phyloP scores from a whole-genome alignment of 2,113 vertebrate species.

The Tenrec ecaudatus region DNA sequence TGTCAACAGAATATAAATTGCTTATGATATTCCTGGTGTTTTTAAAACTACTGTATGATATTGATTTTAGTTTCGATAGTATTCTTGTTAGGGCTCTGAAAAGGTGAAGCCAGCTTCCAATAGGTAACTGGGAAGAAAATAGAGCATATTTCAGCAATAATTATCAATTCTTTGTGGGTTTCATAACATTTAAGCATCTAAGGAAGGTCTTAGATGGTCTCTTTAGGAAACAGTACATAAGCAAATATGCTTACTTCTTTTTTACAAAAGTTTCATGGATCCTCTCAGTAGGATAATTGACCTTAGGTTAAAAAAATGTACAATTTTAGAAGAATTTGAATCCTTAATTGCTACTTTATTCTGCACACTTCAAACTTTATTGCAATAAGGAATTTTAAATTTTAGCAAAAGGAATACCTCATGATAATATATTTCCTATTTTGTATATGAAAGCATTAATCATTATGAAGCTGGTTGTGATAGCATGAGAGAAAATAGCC shows the following conservation, averaged over 20 bases:
- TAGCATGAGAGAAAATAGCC: neutral
- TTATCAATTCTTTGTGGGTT: neutral
- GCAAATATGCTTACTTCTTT: conserved; percentile 27
- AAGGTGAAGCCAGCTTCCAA: neutral
- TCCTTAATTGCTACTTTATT: conserved; percentile 59
- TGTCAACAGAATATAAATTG: no score
- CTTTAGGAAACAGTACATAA: neutral
- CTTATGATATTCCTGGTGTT: no score
- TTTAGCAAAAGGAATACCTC: conserved; percentile 42
- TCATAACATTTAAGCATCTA: neutral
- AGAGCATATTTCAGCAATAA: no score
- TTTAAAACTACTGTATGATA: no score
- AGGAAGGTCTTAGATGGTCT: conserved; percentile 11
- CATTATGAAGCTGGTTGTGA: conserved; percentile 54
- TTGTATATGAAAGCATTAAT: conserved; percentile 67
- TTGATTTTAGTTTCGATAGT: no score
- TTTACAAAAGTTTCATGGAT: conserved; percentile 51
- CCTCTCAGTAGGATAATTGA: conserved; percentile 5
- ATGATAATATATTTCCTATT: conserved; percentile 55
- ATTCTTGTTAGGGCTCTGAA: neutral
- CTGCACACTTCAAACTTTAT: neutral
- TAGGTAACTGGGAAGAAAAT: neutral
- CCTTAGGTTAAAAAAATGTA: conserved; percentile 4
- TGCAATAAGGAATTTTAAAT: conserved; percentile 40
- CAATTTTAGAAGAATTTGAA: conserved; percentile 50